These are phyloP conservation scores for Hippolais icterina DNA, from an alignment of 2,113 vertebrate genomes.

Conservation along the genomic window DNA sequence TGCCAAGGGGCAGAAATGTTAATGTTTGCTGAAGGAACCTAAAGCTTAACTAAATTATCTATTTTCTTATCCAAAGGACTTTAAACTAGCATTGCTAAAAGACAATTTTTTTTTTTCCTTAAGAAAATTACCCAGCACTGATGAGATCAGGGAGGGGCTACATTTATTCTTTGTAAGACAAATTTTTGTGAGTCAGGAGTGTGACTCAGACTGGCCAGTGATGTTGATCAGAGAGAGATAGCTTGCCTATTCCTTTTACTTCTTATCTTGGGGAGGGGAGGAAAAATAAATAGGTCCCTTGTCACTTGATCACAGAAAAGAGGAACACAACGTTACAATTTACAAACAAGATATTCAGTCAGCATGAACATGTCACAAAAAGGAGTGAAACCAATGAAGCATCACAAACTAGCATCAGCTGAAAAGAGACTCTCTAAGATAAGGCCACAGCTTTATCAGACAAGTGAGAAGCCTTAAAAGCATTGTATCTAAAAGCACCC, in stretches of 20 bases:
- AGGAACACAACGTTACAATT: neutral
- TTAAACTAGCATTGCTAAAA: slow-evolving; percentile 37
- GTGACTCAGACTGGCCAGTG: slow-evolving; percentile 8
- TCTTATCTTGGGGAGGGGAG: neutral
- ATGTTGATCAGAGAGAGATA: neutral
- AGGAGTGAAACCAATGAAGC: neutral
- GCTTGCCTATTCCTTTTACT: neutral
- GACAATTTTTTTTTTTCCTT: neutral
- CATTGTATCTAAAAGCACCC: neutral
- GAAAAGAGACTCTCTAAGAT: neutral
- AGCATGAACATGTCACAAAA: neutral
- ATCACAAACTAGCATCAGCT: neutral
- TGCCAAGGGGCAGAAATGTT: neutral
- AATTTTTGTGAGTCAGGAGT: slow-evolving; percentile 10
- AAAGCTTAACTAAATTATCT: slow-evolving; percentile 41
- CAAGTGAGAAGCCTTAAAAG: neutral
- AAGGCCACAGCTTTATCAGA: neutral
- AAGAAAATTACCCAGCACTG: neutral
- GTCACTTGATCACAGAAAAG: neutral
- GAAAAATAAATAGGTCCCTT: neutral
- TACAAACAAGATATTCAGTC: neutral
- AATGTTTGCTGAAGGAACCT: slow-evolving; percentile 16
- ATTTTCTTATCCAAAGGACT: slow-evolving; percentile 51
- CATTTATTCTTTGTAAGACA: neutral
- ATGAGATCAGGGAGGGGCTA: neutral